Evolutionary conservation across 2,888 invertebrate species (phyloP).

Genomic region (Crossocerus cetratus): DNA sequence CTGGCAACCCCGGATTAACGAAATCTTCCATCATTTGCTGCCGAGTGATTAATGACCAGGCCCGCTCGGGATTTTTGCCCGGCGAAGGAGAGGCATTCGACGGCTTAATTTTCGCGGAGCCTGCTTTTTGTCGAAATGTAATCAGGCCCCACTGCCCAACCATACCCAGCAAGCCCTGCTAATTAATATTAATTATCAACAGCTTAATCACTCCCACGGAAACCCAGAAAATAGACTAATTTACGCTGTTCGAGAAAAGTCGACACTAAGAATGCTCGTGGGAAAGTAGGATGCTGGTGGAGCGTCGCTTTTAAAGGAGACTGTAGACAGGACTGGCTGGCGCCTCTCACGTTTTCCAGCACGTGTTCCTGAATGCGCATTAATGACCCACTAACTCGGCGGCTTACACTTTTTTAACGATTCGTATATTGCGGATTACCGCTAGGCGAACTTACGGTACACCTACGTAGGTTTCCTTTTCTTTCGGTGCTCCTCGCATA

Average conservation of each 20-base stretch:
- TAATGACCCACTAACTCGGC: constrained; percentile 11
- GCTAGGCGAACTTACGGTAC: constrained; percentile 14
- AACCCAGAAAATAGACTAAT: no score
- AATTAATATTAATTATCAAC: no score
- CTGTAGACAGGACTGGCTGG: no score
- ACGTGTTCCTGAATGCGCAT: no score
- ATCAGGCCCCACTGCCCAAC: not conserved
- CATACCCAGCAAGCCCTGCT: no score
- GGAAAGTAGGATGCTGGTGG: no score
- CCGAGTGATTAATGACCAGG: constrained; percentile 31
- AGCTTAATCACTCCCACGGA: no score
- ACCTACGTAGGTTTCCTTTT: constrained; percentile 3
- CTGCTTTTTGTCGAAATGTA: constrained; percentile 12
- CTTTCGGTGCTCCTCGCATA: constrained; percentile 7
- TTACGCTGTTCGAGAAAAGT: no score
- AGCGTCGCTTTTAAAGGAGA: no score
- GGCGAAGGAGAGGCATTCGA: constrained; percentile 21
- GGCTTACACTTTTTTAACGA: constrained; percentile 10
- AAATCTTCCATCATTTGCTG: constrained; percentile 4
- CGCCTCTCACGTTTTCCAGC: no score
- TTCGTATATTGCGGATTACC: constrained; percentile 14
- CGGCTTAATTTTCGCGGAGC: constrained; percentile 28
- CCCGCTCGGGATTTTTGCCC: constrained; percentile 20
- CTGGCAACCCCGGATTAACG: not conserved
- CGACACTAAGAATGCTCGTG: no score